Evolutionary conservation across 2,888 invertebrate genomes (phyloP), one percentile per base, ranked within the genome.

Genomic region (Xestoiulus laeticollis): DNA sequence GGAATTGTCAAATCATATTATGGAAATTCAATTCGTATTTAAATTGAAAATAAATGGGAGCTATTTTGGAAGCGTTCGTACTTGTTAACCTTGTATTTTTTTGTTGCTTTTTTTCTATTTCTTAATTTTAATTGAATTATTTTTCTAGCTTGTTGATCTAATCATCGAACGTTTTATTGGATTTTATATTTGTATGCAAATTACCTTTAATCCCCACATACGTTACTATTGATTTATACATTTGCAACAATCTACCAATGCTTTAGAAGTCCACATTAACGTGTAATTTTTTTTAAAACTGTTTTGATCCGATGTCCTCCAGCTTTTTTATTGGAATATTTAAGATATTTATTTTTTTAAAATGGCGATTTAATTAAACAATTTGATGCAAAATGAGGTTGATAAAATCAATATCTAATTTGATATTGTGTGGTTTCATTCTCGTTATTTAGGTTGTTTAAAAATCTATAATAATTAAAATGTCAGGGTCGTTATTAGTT

Each of bases 101-200:
- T 53, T 19, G n/a, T 53, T 53, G n/a, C 1, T 10, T 14, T 48
- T 16, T 53, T n/a, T n/a, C n/a, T n/a, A n/a, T 53, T 43, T 43
- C 6, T 43, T 43, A 43, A 1, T n/a, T 53, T 53, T 1, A 10
- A 53, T 53, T 26, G 22, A 26, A 6, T 68, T 68, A 26, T 4
- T 26, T 22, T 1, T 68, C n/a, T n/a, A 68, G 3, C 1, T 22
- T 68, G 59, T 68, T 6, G n/a, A 19, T 1, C 6, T 16, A n/a
- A n/a, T 19, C 53, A 3, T 68, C 22, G 22, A 22, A 22, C 0
- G 10, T 68, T 26, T 22, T n/a, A 68, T 22, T 26, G 5, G 12
- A 68, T 68, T 68, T n/a, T n/a, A 59, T 59, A n/a, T n/a, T 59
- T 16, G n/a, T 59, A n/a, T 59, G 53, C 53, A n/a, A 59, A 59